A percentile compares a stretch with the other conserved stretches of the same genome.
Evolutionary conservation across 2,113 vertebrate species (phyloP).

Genomic region (Bufo bufo): DNA sequence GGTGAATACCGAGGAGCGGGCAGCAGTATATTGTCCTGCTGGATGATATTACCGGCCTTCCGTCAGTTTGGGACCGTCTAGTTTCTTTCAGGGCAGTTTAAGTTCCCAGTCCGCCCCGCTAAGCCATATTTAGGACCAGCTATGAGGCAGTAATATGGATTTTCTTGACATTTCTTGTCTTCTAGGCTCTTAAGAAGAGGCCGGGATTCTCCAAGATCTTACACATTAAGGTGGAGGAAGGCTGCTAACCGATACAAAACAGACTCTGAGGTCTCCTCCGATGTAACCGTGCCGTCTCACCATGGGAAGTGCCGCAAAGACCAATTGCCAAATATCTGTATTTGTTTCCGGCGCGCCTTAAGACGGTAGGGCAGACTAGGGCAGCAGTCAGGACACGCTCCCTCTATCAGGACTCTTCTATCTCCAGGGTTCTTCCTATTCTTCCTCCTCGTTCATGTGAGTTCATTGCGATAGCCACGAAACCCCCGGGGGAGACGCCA

Average conservation of each 20-base stretch:
- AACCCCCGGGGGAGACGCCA: background rate
- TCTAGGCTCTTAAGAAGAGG: slow-evolving; percentile 91
- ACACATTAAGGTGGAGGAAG: slow-evolving; percentile 93
- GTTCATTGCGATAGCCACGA: slow-evolving; percentile 10
- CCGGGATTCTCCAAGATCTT: slow-evolving; percentile 98
- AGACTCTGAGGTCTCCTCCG: slow-evolving; percentile 27
- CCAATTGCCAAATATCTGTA: slow-evolving; percentile 49
- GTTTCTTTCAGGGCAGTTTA: too few relatives aligned
- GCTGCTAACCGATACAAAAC: slow-evolving; percentile 82
- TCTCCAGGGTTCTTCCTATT: slow-evolving; percentile 37
- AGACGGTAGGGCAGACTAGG: background rate
- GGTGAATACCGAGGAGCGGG: too few relatives aligned
- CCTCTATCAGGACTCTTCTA: slow-evolving; percentile 1
- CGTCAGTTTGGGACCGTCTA: too few relatives aligned
- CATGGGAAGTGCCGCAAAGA: slow-evolving; percentile 31
- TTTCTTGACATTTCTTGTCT: background rate
- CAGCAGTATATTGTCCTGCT: too few relatives aligned
- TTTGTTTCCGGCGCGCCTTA: background rate
- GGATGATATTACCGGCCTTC: too few relatives aligned
- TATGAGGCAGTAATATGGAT: background rate
- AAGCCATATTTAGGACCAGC: too few relatives aligned
- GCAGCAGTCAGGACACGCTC: background rate
- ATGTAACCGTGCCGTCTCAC: slow-evolving; percentile 22
- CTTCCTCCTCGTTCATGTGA: background rate
- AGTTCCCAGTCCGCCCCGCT: too few relatives aligned